Evolutionary conservation across 2,113 vertebrate species (phyloP), one percentile per base, ranked within the genome.

Genomic region (Aix galericulata): DNA sequence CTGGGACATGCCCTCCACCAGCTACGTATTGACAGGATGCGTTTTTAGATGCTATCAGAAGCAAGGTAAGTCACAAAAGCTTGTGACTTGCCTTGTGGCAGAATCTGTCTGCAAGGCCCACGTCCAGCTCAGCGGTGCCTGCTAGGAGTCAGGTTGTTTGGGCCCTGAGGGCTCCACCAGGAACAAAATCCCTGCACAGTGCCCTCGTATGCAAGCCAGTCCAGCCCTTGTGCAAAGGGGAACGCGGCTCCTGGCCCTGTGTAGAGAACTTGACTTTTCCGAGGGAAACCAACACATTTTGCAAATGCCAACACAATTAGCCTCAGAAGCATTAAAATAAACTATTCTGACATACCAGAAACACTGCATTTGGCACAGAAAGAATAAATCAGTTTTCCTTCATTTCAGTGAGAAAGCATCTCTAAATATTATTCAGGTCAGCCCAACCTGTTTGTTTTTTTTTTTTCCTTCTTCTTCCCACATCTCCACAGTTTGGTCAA

Each of bases 121-220:
- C 4, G 27, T 56, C 55, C 55, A 56, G 55, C 55, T 56, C 17
- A 32, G 32, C 4, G 27, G n/a, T 31, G 25, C 63, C 27, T 73
- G 67, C 29, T 59, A 58, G 20, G 48, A 16, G 17, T 13, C 10
- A 18, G 86, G 32, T 16, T 38, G 12, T 0, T 8, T 16, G 44
- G 75, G 31, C 2, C 1, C 53, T 22, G n/a, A 36, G 27, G 74
- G 21, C 52, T 69, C 21, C 9, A 26, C 13, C 14, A 59, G 36
- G 9, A 87, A 46, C 4, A 6, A 64, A 52, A 86, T 5, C 17
- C 21, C 13, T 21, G 25, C 2, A 1, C 0, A 0, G 8, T 27
- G 36, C 50, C 36, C 71, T 32, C 21, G 6, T 7, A 3, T 48
- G 27, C 56, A 34, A 38, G 17, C 15, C 21, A 63, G 36, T 22